Base-by-base conservation (phyloP, 2,888 invertebrate species). In the Xanthorhoe spadicearia region DNA sequence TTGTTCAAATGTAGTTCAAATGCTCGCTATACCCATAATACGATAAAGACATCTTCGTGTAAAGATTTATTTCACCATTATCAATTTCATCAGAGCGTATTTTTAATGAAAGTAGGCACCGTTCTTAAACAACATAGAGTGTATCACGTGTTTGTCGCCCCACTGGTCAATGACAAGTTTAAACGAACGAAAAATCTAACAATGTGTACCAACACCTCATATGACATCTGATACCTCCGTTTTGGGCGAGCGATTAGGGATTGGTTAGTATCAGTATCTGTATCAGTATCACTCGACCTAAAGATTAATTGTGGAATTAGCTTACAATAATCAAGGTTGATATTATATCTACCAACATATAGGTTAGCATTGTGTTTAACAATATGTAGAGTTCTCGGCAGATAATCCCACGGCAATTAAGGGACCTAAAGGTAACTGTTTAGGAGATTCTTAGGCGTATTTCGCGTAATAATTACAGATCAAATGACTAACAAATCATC, bases 151-250 rank as follows among this genome's bases (percentile, higher is more conserved):
- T 86, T 87, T 86, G 73, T 76, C 82, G 82, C 83, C 66, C 74
- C 83, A 80, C 79, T 84, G 83, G 71, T 66, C 74, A 68, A 64
- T 71, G 77, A 77, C 81, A 74, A 79, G 85, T 83, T 85, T 86
- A 86, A 86, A 82, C 74, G 84, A 78, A 84, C 82, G 85, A 86
- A 86, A 87, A 86, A 86, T 85, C 69, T 84, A 83, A 84, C 86
- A 80, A 80, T 83, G 75, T 79, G 83, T 80, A 84, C 75, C 74
- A 80, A 86, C 85, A 85, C 87, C 75, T 71, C 60, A 61, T 28
- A 19, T 23, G 74, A 61, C 38, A 76, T 66, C 61, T 57, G 70
- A 76, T 72, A 74, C 48, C 51, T 69, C 18, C 73, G 73, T 72
- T 77, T 72, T 72, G 71, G 73, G 66, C 69, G 70, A 75, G 60